Evolutionary conservation across 2,113 vertebrate species (phyloP), one percentile per base, ranked within the genome.

Genomic region (Herpailurus yagouaroundi): DNA sequence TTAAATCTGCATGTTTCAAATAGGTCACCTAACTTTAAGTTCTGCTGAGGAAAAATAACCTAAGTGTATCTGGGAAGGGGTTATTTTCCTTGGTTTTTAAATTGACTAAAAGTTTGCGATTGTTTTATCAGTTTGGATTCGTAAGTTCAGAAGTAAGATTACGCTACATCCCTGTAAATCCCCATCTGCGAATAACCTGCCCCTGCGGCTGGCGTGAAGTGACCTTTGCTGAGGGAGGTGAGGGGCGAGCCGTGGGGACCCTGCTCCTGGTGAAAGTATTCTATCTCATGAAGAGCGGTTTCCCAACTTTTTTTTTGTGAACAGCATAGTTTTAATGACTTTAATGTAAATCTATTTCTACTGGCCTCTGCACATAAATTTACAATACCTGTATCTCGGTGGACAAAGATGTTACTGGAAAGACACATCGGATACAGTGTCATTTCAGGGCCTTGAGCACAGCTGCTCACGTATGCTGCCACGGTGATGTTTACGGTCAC

Each of bases 181-280:
- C 29, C 19, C 18, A 2, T 11, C 16, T 18, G 23, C 3, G 15
- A 10, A 25, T 38, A 11, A 52, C 18, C 89, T 71, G 36, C 27
- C 19, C 15, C 50, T 1, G 9, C 7, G 52, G 5, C 2, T 1
- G 5, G 6, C 27, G 50, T 0, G 48, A 36, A 7, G 23, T 38
- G 11, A 11, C 2, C 23, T 4, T 57, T 2, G n/a, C 36, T 19
- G 4, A 31, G 88, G n/a, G 7, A 21, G 31, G 29, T 7, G 7
- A 29, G 33, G 41, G 57, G 9, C 25, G 16, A 25, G 63, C 19
- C 7, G 0, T 19, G 19, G 19, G 16, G 55, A 5, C 7, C 3
- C 29, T 0, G 57, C 87, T 76, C 45, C 10, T 9, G 27, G 27
- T 18, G 16, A 4, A 13, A 11, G 18, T 10, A 31, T 79, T 31